These are phyloP conservation scores for Cliona cf. orientalis DNA, from an alignment of 37 sponge, comb jelly and placozoan genomes.

Conservation along the genomic window DNA sequence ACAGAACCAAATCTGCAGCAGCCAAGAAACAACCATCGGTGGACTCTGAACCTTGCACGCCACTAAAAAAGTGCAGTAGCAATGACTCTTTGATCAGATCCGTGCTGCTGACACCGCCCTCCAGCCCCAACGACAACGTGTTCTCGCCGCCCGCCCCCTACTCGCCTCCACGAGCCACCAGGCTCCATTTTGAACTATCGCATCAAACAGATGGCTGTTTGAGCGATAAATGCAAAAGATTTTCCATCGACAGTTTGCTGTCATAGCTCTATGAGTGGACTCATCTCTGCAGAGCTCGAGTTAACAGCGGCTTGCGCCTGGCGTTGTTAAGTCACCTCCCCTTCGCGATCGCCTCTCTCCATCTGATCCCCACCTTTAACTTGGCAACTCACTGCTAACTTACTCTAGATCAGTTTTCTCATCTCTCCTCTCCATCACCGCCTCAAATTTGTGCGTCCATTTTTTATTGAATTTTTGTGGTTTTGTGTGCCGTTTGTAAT, in stretches of 20 bases:
- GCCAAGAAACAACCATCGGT: neutral
- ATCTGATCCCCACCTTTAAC: no score
- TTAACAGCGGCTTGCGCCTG: no score
- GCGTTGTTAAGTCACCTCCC: no score
- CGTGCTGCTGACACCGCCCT: slow-evolving; percentile 78
- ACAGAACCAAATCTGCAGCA: slow-evolving; percentile 11
- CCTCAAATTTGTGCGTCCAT: no score
- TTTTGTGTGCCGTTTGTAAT: no score
- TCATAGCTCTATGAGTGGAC: neutral
- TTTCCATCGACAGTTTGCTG: slow-evolving; percentile 51
- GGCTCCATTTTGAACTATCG: neutral
- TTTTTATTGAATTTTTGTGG: no score
- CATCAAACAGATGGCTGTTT: slow-evolving; percentile 22
- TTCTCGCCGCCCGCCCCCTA: neutral
- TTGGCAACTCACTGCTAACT: no score
- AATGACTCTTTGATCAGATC: slow-evolving; percentile 43
- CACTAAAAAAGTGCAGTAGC: slow-evolving; percentile 2
- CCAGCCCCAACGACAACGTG: slow-evolving; percentile 67
- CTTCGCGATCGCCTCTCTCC: no score
- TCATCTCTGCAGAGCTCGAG: no score
- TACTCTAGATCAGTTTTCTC: no score
- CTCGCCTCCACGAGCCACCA: neutral
- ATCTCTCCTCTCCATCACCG: no score
- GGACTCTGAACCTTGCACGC: neutral
- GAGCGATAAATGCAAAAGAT: slow-evolving; percentile 73